phyloP scores from a whole-genome alignment of 2,797 vertebrate species.

The Zalophus californianus region DNA sequence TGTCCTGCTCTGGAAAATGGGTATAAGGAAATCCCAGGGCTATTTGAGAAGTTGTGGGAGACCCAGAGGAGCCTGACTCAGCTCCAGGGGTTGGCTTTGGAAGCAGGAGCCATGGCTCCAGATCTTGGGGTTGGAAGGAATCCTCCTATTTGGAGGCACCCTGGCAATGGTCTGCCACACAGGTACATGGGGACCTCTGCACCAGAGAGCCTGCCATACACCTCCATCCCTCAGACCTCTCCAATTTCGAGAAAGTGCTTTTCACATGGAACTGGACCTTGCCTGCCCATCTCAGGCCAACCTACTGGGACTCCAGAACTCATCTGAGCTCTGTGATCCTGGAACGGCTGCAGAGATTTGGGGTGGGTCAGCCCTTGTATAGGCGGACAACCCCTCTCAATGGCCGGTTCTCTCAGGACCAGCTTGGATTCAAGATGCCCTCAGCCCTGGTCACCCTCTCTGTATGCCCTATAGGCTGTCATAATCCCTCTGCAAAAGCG shows the following conservation, averaged over 20 bases:
- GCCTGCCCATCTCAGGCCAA: background rate
- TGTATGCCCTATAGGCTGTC: constrained; percentile 45
- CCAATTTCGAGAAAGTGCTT: background rate
- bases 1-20: background rate
- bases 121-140: background rate
- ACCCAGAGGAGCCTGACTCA: background rate
- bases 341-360: background rate
- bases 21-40: background rate
- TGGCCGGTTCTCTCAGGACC: background rate
- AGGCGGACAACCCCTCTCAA: rapidly evolving
- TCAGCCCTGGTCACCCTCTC: background rate
- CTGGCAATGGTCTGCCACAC: background rate
- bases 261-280: background rate
- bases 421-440: background rate
- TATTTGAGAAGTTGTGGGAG: background rate
- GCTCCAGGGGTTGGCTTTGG: background rate
- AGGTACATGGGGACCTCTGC: background rate
- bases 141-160: background rate
- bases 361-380: background rate
- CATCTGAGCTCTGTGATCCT: background rate
- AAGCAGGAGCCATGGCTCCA: background rate
- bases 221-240: background rate
- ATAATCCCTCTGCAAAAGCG: constrained; percentile 26
- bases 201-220: background rate
- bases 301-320: rapidly evolving